A percentile compares a stretch with the other conserved stretches of the same genome.
Evolutionary conservation across 2,113 vertebrate species (phyloP).

Genomic region (Strigops habroptila): DNA sequence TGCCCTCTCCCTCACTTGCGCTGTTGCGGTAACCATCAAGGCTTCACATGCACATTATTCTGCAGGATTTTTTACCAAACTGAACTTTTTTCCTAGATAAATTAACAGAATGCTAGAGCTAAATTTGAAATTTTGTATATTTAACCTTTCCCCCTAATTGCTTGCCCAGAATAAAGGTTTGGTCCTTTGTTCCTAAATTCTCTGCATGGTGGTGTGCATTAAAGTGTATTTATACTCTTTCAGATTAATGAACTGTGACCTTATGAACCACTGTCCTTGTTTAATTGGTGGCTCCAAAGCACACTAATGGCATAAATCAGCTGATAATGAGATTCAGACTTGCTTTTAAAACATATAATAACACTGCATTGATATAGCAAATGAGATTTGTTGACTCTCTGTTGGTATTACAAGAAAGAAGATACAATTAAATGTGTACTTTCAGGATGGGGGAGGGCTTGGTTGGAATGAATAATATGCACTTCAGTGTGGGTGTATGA

Average conservation of each 20-base stretch:
- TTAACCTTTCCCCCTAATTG: conserved; percentile 57
- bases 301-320: conserved; percentile 85
- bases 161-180: conserved; percentile 52
- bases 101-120: conserved; percentile 14
- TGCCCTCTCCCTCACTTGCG: conserved; percentile 54
- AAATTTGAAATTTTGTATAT: conserved; percentile 26
- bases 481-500: conserved; percentile 49
- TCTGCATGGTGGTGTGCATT: conserved; percentile 74
- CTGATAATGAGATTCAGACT: conserved; percentile 85
- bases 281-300: conserved; percentile 84
- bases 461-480: conserved; percentile 59
- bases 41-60: conserved; percentile 50
- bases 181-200: conserved; percentile 65
- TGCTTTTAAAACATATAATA: conserved; percentile 84
- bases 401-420: conserved; percentile 48
- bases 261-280: conserved; percentile 85
- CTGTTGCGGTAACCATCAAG: conserved; percentile 65
- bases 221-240: conserved; percentile 70
- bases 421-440: conserved; percentile 52
- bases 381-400: conserved; percentile 70
- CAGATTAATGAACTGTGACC: conserved; percentile 85
- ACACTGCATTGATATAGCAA: conserved; percentile 75
- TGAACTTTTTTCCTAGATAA: conserved; percentile 25
- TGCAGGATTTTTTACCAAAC: conserved; percentile 48
- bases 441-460: conserved; percentile 24